phyloP scores from a whole-genome alignment of 2,797 vertebrate genomes.

The Adrianichthys oophorus region DNA sequence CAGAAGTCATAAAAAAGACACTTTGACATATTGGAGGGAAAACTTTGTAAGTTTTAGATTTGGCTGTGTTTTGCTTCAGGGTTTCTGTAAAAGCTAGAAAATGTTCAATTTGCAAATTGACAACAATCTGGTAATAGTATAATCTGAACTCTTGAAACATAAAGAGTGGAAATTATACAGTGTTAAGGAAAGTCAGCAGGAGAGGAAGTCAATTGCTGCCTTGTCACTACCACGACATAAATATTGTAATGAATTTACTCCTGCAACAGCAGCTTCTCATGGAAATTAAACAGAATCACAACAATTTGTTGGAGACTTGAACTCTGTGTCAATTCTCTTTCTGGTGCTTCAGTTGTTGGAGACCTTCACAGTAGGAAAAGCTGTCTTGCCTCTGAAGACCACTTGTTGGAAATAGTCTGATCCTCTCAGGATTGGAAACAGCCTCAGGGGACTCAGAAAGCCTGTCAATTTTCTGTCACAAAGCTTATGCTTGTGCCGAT shows the following conservation, averaged over 20 bases:
- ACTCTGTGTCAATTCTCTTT: conserved; percentile 5
- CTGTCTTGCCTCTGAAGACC: conserved; percentile 40
- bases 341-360: conserved; percentile 41
- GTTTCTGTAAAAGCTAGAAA: conserved; percentile 9
- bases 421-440: conserved; percentile 43
- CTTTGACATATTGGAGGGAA: conserved; percentile 55
- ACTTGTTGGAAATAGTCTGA: conserved; percentile 51
- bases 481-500: conserved; percentile 51
- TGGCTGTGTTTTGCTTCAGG: conserved; percentile 15
- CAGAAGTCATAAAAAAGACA: conserved; percentile 76
- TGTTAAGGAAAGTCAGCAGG: not conserved
- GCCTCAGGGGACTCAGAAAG: conserved; percentile 57
- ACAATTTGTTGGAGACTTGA: not conserved
- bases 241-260: too few species aligned
- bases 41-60: conserved; percentile 57
- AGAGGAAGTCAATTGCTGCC: not conserved
- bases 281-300: not conserved
- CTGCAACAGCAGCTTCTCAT: not conserved
- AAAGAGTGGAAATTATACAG: not conserved
- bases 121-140: not conserved
- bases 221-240: too few species aligned
- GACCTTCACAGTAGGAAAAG: conserved; percentile 29
- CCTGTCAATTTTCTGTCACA: conserved; percentile 47
- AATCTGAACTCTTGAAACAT: too few species aligned
- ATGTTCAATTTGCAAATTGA: conserved; percentile 1